phyloP scores from a whole-genome alignment of 2,888 invertebrate species.

The Lasiommata megera region DNA sequence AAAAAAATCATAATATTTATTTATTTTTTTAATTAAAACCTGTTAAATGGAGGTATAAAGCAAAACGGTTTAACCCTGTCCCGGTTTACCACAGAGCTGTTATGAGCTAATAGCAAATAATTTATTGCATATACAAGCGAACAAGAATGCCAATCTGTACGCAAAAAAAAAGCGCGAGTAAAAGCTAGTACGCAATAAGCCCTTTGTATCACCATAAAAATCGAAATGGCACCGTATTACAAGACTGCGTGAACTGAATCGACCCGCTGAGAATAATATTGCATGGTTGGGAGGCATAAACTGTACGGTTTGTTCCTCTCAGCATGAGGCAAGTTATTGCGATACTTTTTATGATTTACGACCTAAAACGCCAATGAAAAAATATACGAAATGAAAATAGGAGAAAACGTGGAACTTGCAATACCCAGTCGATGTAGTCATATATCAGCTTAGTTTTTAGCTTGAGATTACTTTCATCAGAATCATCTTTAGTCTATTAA shows the following conservation, averaged over 20 bases:
- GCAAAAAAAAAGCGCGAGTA: neutral
- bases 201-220: constrained; percentile 26
- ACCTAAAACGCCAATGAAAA: neutral
- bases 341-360: constrained; percentile 34
- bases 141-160: neutral
- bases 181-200: constrained; percentile 18
- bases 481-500: no score
- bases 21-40: no score
- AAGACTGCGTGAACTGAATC: constrained; percentile 24
- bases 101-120: no score
- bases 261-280: constrained; percentile 32
- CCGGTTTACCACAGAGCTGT: no score
- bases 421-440: neutral
- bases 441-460: no score
- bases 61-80: no score
- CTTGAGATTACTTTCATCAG: no score
- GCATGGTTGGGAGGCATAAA: constrained; percentile 30
- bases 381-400: neutral
- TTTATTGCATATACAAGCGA: no score
- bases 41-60: no score
- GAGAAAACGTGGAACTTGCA: neutral
- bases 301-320: constrained; percentile 29
- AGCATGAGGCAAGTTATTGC: constrained; percentile 34
- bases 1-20: no score
- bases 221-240: constrained; percentile 26